phyloP scores from a whole-genome alignment of 2,797 vertebrate genomes.

The Macroramphosus scolopax region DNA sequence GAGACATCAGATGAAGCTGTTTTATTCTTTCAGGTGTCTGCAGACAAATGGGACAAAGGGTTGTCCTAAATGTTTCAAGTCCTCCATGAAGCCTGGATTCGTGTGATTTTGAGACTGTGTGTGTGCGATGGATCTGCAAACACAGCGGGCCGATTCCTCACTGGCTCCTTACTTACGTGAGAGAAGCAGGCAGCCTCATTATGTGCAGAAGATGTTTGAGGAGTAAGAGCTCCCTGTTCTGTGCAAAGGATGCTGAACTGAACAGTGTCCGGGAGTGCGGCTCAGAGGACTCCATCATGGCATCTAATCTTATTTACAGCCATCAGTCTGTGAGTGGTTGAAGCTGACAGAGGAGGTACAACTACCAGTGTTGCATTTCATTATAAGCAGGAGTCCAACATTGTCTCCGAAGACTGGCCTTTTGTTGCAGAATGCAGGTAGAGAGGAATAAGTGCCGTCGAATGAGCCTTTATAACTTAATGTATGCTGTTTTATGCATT shows the following conservation, averaged over 20 bases:
- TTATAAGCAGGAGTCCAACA: conserved; percentile 32
- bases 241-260: conserved; percentile 39
- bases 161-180: conserved; percentile 47
- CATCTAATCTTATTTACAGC: conserved; percentile 30
- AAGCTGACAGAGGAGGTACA: conserved; percentile 26
- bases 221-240: conserved; percentile 38
- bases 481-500: conserved; percentile 23
- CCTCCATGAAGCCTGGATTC: conserved; percentile 94
- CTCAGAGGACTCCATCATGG: conserved; percentile 32
- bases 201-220: conserved; percentile 36
- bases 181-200: conserved; percentile 50
- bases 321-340: conserved; percentile 28
- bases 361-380: conserved; percentile 28
- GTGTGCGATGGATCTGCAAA: conserved; percentile 52
- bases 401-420: conserved; percentile 19
- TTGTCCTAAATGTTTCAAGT: conserved; percentile 93
- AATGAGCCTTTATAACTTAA: conserved; percentile 28
- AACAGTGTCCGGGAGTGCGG: conserved; percentile 22
- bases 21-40: conserved; percentile 82
- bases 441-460: conserved; percentile 19
- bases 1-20: neutral
- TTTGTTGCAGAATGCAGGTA: conserved; percentile 33
- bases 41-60: conserved; percentile 90
- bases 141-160: conserved; percentile 32
- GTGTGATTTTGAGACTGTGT: conserved; percentile 78